These are phyloP conservation scores for Mus minutoides DNA, from an alignment of 2,797 vertebrate species.

Conservation along the genomic window DNA sequence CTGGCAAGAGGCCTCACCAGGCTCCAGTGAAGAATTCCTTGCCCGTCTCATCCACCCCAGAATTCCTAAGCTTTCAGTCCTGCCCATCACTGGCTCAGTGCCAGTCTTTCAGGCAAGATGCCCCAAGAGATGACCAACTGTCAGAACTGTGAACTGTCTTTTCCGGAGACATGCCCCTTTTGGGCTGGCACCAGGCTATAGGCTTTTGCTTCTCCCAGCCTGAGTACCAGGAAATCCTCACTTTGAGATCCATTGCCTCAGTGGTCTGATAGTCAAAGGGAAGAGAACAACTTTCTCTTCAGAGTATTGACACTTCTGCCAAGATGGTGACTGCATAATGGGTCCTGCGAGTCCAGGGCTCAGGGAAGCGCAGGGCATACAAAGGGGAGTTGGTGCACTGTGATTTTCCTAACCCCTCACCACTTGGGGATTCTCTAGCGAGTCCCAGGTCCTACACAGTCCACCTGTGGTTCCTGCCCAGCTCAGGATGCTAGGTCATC, in stretches of 20 bases:
- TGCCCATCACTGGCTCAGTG: neutral
- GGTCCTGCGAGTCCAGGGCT: neutral
- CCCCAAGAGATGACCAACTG: neutral
- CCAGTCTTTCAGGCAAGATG: neutral
- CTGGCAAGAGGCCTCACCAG: neutral
- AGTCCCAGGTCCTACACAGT: neutral
- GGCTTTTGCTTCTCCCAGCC: neutral
- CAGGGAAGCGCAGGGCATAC: neutral
- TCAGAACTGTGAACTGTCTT: neutral
- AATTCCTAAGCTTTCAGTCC: neutral
- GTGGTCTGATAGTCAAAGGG: neutral
- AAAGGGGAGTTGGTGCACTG: neutral
- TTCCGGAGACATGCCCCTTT: neutral
- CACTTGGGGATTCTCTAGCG: too few species aligned
- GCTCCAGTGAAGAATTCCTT: neutral
- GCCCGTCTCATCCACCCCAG: neutral
- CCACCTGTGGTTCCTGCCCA: neutral
- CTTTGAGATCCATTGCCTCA: neutral
- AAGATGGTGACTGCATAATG: neutral
- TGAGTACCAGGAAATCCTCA: neutral
- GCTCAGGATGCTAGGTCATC: neutral
- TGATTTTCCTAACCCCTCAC: neutral
- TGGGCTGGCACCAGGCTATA: neutral
- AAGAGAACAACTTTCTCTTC: neutral
- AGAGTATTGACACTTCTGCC: too few species aligned